phyloP scores from a whole-genome alignment of 2,797 vertebrate genomes.

The Hemibagrus guttatus region DNA sequence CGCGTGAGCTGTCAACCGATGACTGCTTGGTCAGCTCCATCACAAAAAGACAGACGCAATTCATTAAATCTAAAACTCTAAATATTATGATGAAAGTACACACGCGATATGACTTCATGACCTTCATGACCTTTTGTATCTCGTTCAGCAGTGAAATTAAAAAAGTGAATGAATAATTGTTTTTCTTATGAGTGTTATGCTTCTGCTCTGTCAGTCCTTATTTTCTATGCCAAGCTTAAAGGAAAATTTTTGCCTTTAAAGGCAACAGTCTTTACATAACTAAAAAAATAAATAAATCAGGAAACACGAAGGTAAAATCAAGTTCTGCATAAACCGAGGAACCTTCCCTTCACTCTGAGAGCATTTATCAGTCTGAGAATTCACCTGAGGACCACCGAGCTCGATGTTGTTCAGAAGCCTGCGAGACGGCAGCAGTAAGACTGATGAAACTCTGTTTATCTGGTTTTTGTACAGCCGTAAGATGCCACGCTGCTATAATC shows the following conservation, averaged over 20 bases:
- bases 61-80: not conserved
- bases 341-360: not conserved
- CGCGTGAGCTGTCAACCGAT: not conserved
- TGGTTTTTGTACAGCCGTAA: slow-evolving; percentile 33
- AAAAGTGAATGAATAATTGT: not conserved
- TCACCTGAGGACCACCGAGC: slow-evolving; percentile 4
- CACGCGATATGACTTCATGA: not conserved
- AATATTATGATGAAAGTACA: not conserved
- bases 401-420: not conserved
- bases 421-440: slow-evolving; percentile 27
- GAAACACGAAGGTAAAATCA: not conserved
- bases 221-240: not conserved
- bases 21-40: not conserved
- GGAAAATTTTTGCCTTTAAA: not conserved
- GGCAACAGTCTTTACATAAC: not conserved
- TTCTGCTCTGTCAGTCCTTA: not conserved
- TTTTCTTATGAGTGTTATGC: too few species aligned
- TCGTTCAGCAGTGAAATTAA: not conserved
- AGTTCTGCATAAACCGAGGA: not conserved
- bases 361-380: not conserved
- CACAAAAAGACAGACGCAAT: not conserved
- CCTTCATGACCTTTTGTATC: not conserved
- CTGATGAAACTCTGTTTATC: slow-evolving; percentile 32
- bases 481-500: slow-evolving; percentile 51
- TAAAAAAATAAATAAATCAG: not conserved